Evolutionary conservation across 2,113 vertebrate species (phyloP).

Genomic region (Okapia johnstoni): DNA sequence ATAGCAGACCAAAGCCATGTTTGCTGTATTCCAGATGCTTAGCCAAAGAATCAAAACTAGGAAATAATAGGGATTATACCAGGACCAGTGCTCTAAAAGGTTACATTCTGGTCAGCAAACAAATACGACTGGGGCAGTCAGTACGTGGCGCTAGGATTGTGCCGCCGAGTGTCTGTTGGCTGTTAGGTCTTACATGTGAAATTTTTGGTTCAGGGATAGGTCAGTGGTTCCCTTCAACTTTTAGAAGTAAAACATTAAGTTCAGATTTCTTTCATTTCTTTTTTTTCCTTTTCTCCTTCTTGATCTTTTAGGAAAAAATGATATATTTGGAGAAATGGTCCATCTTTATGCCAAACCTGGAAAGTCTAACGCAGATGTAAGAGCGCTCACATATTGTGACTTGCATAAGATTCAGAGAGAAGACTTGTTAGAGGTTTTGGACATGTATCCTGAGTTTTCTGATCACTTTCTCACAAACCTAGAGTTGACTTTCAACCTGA

Average conservation of each 20-base stretch:
- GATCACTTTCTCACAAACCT: conserved; percentile 96
- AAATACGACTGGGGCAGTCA: accelerated
- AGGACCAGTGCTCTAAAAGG: background rate
- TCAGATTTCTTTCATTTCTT: background rate
- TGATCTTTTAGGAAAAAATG: conserved; percentile 91
- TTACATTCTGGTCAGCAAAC: background rate
- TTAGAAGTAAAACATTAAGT: conserved; percentile 25
- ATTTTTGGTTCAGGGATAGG: background rate
- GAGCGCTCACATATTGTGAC: conserved; percentile 97
- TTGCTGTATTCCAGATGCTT: background rate
- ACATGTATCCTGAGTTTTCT: conserved; percentile 99
- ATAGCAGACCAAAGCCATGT: background rate
- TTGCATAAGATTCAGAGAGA: conserved; percentile 97
- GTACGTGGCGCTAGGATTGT: background rate
- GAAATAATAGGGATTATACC: background rate
- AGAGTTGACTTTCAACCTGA: conserved; percentile 96
- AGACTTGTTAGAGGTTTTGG: conserved; percentile 95
- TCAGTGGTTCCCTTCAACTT: background rate
- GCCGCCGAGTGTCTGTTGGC: background rate
- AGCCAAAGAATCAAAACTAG: background rate
- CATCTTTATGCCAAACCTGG: conserved; percentile 95
- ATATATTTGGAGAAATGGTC: conserved; percentile 99
- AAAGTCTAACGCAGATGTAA: conserved; percentile 96
- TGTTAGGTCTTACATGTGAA: background rate
- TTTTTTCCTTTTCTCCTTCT: background rate